Evolutionary conservation across 2,888 invertebrate species (phyloP), one percentile per base, ranked within the genome.

Genomic region (Cyrtodaria siliqua): DNA sequence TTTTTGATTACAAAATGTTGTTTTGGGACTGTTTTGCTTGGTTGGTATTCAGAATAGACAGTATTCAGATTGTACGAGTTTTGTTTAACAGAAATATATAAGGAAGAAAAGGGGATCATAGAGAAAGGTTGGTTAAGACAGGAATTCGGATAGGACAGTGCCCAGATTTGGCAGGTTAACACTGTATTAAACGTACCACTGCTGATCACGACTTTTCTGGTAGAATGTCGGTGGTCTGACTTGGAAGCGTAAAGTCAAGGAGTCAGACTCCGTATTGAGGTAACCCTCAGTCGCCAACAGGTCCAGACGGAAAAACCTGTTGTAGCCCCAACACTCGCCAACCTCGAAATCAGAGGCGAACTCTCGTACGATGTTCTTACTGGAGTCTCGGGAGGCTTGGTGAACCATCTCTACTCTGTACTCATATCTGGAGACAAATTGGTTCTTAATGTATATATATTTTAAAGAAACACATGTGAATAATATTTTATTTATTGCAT

Each of bases 241-340:
- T 95, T 97, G 97, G 93, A 97, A 97, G 90, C 96, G 95, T 53
- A 98, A 94, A 80, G 97, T 96, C 26, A 98, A 95, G 1, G 97
- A 96, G 91, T 98, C 97, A 24, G 95, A 95, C 70, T 96, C 95
- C 1, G 96, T 95, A 92, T 97, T 96, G 72, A 97, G 94, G 92
- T 97, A 98, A 0, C 98, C 98, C 94, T 98, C 98, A 85, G 96
- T 96, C 47, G 97, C 97, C 66, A 98, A 94, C 74, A 97, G 94
- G 93, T 98, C 98, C 62, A 98, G 94, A 44, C 97, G 94, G 93
- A 97, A 98, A 94, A 98, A 98, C 61, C 98, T 94, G 92, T 98
- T 98, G 93, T 98, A 98, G 0, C 98, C 98, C 98, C 98, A 98
- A 91, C 98, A 98, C 94, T 98, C 98, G 49, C 97, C 98, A 55